Conservation (phyloP, 2,113 vertebrate species). For the human region GRCh38 chr2:34145501-34146000, state of each 20-base stretch:
- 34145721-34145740: conserved; percentile 12
- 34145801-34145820: too few relatives aligned
- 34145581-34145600: conserved; percentile 71
- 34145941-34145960: too few relatives aligned
- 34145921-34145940: too few relatives aligned
- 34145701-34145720: background rate
- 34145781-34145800: too few relatives aligned
- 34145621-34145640: conserved; percentile 54
- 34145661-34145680: conserved; percentile 23
- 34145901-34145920: too few relatives aligned
- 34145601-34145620: conserved; percentile 51
- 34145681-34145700: conserved; percentile 54
- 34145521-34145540: conserved; percentile 60
- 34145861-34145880: too few relatives aligned
- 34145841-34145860: too few relatives aligned
- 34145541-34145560: conserved; percentile 57
- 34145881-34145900: too few relatives aligned
- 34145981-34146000: too few relatives aligned
- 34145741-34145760: conserved; percentile 30
- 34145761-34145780: rapidly evolving
- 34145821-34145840: too few relatives aligned
- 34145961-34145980: too few relatives aligned
- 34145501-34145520: conserved; percentile 48
- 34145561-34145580: conserved; percentile 45
- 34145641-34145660: conserved; percentile 28